Conservation (phyloP, 2,113 vertebrate species). For the Nematolebias whitei region DNA sequence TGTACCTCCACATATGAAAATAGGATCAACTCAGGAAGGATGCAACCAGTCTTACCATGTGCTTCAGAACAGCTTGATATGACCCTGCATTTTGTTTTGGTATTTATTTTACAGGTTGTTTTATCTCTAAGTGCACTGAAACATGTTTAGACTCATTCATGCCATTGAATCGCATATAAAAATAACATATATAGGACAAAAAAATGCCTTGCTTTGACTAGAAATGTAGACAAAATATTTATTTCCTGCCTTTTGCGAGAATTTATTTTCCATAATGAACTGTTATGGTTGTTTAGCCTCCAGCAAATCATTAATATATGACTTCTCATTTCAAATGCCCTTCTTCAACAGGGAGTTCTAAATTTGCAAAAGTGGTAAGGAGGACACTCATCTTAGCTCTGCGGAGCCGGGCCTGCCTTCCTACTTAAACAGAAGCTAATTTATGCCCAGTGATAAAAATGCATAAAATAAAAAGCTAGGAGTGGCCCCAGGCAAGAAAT, state of each 20-base stretch:
- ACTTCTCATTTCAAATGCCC: constrained; percentile 50
- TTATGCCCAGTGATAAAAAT: constrained; percentile 68
- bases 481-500: constrained; percentile 49
- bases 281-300: constrained; percentile 35
- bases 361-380: constrained; percentile 49
- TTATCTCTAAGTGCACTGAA: constrained; percentile 50
- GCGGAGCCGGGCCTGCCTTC: constrained; percentile 32
- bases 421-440: constrained; percentile 56
- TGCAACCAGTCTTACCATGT: constrained; percentile 29
- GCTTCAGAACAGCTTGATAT: constrained; percentile 21
- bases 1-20: constrained; percentile 38
- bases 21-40: constrained; percentile 30
- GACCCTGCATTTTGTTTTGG: constrained; percentile 3
- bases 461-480: constrained; percentile 69
- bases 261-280: constrained; percentile 36
- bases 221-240: constrained; percentile 52
- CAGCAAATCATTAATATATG: constrained; percentile 63
- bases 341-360: constrained; percentile 63
- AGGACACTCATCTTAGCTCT: constrained; percentile 57
- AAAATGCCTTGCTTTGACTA: constrained; percentile 11
- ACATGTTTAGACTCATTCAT: constrained; percentile 54
- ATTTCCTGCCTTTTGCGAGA: constrained; percentile 33
- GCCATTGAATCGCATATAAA: constrained; percentile 36
- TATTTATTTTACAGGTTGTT: constrained; percentile 41
- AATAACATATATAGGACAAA: constrained; percentile 43